phyloP scores from a whole-genome alignment of 2,888 invertebrate species.

The Aethes cnicana region DNA sequence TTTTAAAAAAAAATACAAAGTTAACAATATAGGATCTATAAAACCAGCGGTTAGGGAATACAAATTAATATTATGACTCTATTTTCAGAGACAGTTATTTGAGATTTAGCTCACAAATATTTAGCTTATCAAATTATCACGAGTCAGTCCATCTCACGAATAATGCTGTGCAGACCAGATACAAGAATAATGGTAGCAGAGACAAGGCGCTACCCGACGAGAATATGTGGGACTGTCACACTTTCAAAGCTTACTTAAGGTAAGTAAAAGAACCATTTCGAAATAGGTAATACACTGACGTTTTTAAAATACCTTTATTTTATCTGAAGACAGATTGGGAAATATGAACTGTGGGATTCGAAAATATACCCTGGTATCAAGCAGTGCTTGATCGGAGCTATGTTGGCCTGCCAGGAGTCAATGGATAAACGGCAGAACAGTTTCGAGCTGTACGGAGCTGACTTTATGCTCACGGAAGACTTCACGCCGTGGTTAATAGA shows the following conservation, averaged over 20 bases:
- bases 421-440: slow-evolving; percentile 91
- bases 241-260: slow-evolving; percentile 88
- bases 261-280: slow-evolving; percentile 55
- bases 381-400: slow-evolving; percentile 87
- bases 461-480: slow-evolving; percentile 95
- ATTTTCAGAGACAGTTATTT: slow-evolving; percentile 91
- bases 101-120: slow-evolving; percentile 95
- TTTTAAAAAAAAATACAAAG: too few species aligned
- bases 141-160: slow-evolving; percentile 97
- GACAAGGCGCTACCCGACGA: slow-evolving; percentile 91
- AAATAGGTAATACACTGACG: slow-evolving; percentile 28
- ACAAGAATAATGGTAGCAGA: slow-evolving; percentile 86
- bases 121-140: slow-evolving; percentile 92
- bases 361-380: slow-evolving; percentile 95
- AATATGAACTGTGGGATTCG: slow-evolving; percentile 90
- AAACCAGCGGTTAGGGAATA: too few species aligned
- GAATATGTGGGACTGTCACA: slow-evolving; percentile 97
- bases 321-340: slow-evolving; percentile 85
- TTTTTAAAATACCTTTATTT: slow-evolving; percentile 29
- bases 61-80: slow-evolving; percentile 31
- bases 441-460: slow-evolving; percentile 96
- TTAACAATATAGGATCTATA: too few species aligned
- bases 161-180: slow-evolving; percentile 95
- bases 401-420: slow-evolving; percentile 92
- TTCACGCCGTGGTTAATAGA: slow-evolving; percentile 96